Percentiles rank a stretch among this genome's conserved stretches.
These are phyloP conservation scores for Microctonus hyperodae DNA, from an alignment of 2,888 invertebrate species.

Conservation along the genomic window DNA sequence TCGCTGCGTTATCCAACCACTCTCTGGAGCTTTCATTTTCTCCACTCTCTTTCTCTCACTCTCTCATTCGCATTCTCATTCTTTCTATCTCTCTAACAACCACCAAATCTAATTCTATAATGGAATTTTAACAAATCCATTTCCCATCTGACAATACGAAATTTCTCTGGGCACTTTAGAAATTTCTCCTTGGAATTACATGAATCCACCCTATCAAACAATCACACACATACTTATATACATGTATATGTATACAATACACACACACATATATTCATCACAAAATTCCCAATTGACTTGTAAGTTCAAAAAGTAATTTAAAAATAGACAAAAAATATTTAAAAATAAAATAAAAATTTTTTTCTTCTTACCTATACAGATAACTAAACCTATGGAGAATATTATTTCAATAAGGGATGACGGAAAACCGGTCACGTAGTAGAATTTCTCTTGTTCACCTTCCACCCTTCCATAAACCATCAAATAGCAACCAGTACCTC, in stretches of 20 bases:
- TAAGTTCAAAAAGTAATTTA: neutral
- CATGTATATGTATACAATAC: neutral
- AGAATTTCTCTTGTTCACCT: constrained; percentile 8
- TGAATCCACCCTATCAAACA: neutral
- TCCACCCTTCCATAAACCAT: neutral
- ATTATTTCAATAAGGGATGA: neutral
- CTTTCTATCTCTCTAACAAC: neutral
- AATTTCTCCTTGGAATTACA: neutral
- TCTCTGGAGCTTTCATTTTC: neutral
- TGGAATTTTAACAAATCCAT: constrained; percentile 28
- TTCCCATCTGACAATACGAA: constrained; percentile 5
- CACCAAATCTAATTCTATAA: constrained; percentile 24
- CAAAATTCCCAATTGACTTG: neutral
- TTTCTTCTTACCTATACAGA: neutral
- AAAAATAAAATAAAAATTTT: neutral
- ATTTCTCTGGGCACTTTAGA: neutral
- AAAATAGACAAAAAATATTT: neutral
- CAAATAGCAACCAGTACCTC: constrained; percentile 14
- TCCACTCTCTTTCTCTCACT: neutral
- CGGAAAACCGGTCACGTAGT: constrained; percentile 24
- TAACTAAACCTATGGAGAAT: neutral
- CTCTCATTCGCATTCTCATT: neutral
- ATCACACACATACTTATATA: neutral
- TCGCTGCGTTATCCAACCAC: neutral
- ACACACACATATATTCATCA: no score